Evolutionary conservation across 2,113 vertebrate species (phyloP), one percentile per base, ranked within the genome.

Genomic region (Passer montanus): DNA sequence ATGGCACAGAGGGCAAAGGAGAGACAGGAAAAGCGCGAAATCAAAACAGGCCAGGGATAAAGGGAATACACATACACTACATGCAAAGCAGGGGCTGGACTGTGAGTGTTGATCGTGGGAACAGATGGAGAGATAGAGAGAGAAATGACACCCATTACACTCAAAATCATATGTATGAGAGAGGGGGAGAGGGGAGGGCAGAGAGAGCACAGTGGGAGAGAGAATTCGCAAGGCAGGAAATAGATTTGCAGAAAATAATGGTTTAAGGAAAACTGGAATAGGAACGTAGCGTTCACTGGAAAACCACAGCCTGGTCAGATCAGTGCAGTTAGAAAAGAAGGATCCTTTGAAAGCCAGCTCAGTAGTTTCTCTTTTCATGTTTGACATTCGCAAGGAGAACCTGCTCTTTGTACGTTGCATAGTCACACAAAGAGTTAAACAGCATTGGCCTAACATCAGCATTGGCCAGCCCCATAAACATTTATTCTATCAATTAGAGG

Each of bases 51-150:
- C n/a, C 76, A 47, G 58, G 85, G 85, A 92, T 93, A 78, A 89
- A 90, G 76, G 77, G 88, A 56, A 75, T 66, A 90, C 22, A 90
- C 22, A 39, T 83, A 56, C 81, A 88, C 63, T 86, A 87, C 60
- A 94, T 96, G 95, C 83, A 96, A 96, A 97, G 76, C 27, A 96
- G 76, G 94, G 95, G 90, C 92, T 95, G 90, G 96, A 96, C 88
- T 89, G 83, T 2, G 16, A 90, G 81, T 6, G 76, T 18, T 94
- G 85, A 93, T 95, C 30, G 88, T 96, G 94, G 94, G 95, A 96
- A 97, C 90, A 97, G 95, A 96, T 95, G 95, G 82, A 91, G 84
- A 97, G 94, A 96, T 87, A 96, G 30, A 49, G 62, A 47, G 58
- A 93, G 85, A 92, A 92, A 86, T 93, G 96, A 95, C 95, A 93